Conservation (phyloP, 2,888 invertebrate species). For the Chalcosyrphus nemorum region DNA sequence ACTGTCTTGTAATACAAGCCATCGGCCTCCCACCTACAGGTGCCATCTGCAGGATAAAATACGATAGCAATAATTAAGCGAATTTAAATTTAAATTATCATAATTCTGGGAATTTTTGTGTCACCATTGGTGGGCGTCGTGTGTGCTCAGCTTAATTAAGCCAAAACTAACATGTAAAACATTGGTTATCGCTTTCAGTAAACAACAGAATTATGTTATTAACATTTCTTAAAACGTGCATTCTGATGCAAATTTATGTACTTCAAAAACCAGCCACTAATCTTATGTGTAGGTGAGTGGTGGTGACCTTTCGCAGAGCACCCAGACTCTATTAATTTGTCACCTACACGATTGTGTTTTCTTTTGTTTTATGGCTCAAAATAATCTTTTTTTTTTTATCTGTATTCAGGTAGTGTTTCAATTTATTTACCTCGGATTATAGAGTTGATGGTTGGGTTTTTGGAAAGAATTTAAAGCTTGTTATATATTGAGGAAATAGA, state of each 20-base stretch:
- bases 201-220: conserved; percentile 56
- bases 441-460: neutral
- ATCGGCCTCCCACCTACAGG: conserved; percentile 36
- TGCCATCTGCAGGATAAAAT: conserved; percentile 34
- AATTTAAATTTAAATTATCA: conserved; percentile 49
- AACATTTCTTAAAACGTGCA: conserved; percentile 22
- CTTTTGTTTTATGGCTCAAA: conserved; percentile 37
- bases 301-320: conserved; percentile 4
- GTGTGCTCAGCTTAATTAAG: conserved; percentile 29
- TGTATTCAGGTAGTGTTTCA: conserved; percentile 41
- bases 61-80: conserved; percentile 53
- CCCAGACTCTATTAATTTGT: conserved; percentile 15
- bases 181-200: conserved; percentile 35
- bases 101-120: conserved; percentile 11
- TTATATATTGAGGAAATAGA: conserved; percentile 46
- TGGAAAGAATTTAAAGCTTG: conserved; percentile 15
- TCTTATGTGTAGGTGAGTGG: conserved; percentile 34
- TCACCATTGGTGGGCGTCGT: neutral
- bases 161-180: conserved; percentile 39
- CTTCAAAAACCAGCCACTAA: neutral
- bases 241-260: conserved; percentile 44
- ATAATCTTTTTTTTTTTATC: conserved; percentile 34
- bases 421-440: conserved; percentile 19
- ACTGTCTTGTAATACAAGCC: conserved; percentile 47
- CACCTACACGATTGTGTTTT: conserved; percentile 43